phyloP scores from a whole-genome alignment of 2,797 vertebrate species.

The Heteromormyrus szaboi region DNA sequence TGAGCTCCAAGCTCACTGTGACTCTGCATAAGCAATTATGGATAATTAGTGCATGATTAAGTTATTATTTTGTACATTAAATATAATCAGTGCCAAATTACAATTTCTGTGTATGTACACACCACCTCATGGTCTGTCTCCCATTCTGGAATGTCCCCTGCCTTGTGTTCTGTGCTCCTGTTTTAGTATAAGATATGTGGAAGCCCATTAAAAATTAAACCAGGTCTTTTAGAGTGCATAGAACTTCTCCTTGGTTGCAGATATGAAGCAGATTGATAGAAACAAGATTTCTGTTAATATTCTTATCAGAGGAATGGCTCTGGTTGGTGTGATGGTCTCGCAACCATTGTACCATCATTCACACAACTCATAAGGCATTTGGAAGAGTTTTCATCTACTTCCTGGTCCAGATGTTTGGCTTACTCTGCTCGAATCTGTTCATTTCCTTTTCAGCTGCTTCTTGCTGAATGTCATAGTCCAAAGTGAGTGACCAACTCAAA shows the following conservation, averaged over 20 bases:
- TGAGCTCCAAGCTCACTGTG: background rate
- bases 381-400: background rate
- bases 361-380: background rate
- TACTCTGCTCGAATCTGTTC: background rate
- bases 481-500: background rate
- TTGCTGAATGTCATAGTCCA: background rate
- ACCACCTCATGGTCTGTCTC: background rate
- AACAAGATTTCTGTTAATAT: background rate
- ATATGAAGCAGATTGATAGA: background rate
- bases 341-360: background rate
- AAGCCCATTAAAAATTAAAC: background rate
- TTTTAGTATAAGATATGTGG: background rate
- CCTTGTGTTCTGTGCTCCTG: background rate
- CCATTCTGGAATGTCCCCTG: background rate
- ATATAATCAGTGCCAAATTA: background rate
- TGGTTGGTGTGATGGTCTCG: background rate
- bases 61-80: background rate
- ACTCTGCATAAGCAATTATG: background rate
- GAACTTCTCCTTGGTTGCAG: background rate
- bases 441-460: slow-evolving; percentile 1
- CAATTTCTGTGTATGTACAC: background rate
- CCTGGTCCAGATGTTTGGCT: slow-evolving; percentile 11
- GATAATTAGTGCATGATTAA: background rate
- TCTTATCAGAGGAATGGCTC: background rate
- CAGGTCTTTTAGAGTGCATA: background rate